Conservation (phyloP, 2,888 invertebrate species). For the Perizoma affinitatum region DNA sequence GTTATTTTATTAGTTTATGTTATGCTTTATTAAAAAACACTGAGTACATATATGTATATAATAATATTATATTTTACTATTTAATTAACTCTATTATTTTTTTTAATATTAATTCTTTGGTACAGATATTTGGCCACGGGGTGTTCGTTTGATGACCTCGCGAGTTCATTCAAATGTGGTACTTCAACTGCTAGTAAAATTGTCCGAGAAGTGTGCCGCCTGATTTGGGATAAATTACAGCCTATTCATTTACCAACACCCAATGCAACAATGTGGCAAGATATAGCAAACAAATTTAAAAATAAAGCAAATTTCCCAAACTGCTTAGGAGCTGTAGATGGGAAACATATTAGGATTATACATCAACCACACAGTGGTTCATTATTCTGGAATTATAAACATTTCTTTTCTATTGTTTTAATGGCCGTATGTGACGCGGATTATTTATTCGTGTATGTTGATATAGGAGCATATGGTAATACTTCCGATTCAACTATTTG, state of each 20-base stretch:
- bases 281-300: not conserved
- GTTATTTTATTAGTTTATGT: too few relatives aligned
- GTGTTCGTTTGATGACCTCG: slow-evolving; percentile 7
- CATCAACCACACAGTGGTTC: slow-evolving; percentile 7
- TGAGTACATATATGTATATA: too few relatives aligned
- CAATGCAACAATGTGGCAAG: too few relatives aligned
- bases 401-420: slow-evolving; percentile 13
- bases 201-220: too few relatives aligned
- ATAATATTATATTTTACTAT: too few relatives aligned
- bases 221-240: not conserved
- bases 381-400: slow-evolving; percentile 10
- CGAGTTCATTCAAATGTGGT: too few relatives aligned
- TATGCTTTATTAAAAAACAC: too few relatives aligned
- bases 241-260: slow-evolving; percentile 1
- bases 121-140: slow-evolving; percentile 8
- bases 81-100: too few relatives aligned
- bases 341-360: slow-evolving; percentile 6
- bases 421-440: slow-evolving; percentile 25
- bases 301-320: not conserved
- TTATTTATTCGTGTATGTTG: too few relatives aligned
- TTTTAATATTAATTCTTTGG: slow-evolving; percentile 6
- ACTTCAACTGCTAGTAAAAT: too few relatives aligned
- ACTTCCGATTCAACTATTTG: too few relatives aligned
- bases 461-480: too few relatives aligned
- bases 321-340: slow-evolving; percentile 7